Percentiles rank a stretch among this genome's conserved stretches.
phyloP scores from a whole-genome alignment of 1,140 invertebrate genomes.

The Drosophila carrolli region DNA sequence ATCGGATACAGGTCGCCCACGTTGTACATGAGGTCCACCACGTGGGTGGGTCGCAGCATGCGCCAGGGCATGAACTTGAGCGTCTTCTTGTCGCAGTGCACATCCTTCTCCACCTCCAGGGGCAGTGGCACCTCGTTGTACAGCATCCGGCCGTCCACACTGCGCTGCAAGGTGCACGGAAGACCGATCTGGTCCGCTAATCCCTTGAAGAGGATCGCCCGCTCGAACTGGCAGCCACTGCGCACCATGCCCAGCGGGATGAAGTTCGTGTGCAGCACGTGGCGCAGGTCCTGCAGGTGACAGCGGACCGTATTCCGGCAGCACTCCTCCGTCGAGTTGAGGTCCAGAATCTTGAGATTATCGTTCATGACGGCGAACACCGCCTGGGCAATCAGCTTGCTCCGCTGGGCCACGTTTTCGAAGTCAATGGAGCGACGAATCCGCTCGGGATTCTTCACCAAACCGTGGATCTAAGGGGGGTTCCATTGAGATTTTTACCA shows the following conservation, averaged over 20 bases:
- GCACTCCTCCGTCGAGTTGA: constrained; percentile 80
- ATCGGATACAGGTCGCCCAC: constrained; percentile 86
- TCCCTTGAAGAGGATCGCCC: constrained; percentile 88
- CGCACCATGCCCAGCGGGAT: constrained; percentile 87
- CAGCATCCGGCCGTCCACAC: constrained; percentile 85
- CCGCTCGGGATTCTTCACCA: constrained; percentile 67
- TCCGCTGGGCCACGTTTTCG: constrained; percentile 67
- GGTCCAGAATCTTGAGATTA: constrained; percentile 58
- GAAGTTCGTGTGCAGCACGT: constrained; percentile 81
- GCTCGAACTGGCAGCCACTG: constrained; percentile 87
- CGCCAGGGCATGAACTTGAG: constrained; percentile 85
- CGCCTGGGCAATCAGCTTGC: constrained; percentile 66
- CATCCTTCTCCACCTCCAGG: constrained; percentile 70
- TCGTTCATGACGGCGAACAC: constrained; percentile 56
- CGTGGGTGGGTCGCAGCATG: constrained; percentile 86
- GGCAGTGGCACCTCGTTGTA: constrained; percentile 89
- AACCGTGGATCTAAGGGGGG: constrained; percentile 44
- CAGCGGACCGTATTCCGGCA: constrained; percentile 82
- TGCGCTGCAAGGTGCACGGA: constrained; percentile 86
- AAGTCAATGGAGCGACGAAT: constrained; percentile 71
- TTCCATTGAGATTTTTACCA: neutral
- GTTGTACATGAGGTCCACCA: constrained; percentile 87
- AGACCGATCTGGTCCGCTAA: constrained; percentile 87
- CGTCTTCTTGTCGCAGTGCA: constrained; percentile 75
- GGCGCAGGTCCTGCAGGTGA: constrained; percentile 84